Base-by-base conservation (phyloP, 92 coral and sea anemone species). In the Plumapathes pennacea region DNA sequence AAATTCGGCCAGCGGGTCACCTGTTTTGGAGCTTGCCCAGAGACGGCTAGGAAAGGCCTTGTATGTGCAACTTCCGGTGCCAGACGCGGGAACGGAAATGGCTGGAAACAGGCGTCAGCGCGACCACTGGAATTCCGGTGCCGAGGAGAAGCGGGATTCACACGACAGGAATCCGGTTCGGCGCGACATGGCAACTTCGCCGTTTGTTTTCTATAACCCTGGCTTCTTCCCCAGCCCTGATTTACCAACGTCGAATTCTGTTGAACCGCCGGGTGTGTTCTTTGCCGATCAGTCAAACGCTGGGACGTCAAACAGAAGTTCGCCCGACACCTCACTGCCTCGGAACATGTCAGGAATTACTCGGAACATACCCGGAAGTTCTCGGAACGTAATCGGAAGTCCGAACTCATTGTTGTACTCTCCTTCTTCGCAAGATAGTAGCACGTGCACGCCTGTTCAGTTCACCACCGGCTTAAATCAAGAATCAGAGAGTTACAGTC, bases 31-130 rank as follows among this genome's bases (percentile, higher is more conserved):
- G 4, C 51, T 86, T 45, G 52, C 74, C 17, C 76, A 73, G 27
- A 55, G 90, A 48, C 86, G 86, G 0, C 80, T 32, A 18, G 74
- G 64, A 6, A 86, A 53, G 0, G 51, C 58, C 6, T n/a, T 88
- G 30, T 77, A 69, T 38, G 46, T 88, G 2, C 72, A 71, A 2
- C 50, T 62, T 38, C 50, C 81, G 14, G n/a, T n/a, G n/a, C n/a
- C n/a, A n/a, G n/a, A n/a, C n/a, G n/a, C n/a, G n/a, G n/a, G n/a
- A n/a, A n/a, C n/a, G n/a, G n/a, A n/a, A n/a, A n/a, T n/a, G n/a
- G n/a, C n/a, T n/a, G n/a, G n/a, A n/a, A n/a, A n/a, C n/a, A n/a
- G n/a, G n/a, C n/a, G n/a, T n/a, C n/a, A n/a, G n/a, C n/a, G n/a
- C n/a, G n/a, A n/a, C n/a, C n/a, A n/a, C n/a, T n/a, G n/a, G n/a